Evolutionary conservation across 2,113 vertebrate species (phyloP).

Genomic region (Ptychochromis oligacanthus): DNA sequence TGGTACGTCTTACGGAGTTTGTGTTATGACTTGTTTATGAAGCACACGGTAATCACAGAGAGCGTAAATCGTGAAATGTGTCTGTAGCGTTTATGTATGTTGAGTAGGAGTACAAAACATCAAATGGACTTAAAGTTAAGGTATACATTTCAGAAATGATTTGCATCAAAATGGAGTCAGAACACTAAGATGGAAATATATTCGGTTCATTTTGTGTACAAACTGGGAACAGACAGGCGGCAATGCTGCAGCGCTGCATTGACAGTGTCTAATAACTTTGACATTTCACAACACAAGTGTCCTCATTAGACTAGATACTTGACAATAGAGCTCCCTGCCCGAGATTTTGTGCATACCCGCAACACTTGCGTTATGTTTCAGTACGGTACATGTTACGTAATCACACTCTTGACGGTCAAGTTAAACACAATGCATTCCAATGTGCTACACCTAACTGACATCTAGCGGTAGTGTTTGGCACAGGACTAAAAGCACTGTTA

Average conservation of each 20-base stretch:
- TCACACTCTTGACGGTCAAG: background rate
- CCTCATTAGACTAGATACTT: too few relatives aligned
- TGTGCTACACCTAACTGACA: background rate
- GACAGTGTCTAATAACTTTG: background rate
- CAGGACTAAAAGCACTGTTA: too few relatives aligned
- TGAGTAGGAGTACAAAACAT: background rate
- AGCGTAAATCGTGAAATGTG: background rate
- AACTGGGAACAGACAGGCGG: rapidly evolving
- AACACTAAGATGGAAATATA: rapidly evolving
- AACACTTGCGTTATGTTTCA: background rate
- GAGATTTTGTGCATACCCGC: rapidly evolving
- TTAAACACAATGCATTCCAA: background rate
- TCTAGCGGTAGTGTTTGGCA: background rate
- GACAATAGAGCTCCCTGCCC: too few relatives aligned
- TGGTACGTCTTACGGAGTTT: background rate
- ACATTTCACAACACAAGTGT: background rate
- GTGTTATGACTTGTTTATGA: background rate
- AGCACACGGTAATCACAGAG: background rate
- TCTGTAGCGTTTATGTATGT: background rate
- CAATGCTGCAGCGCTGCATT: too few relatives aligned
- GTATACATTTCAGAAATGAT: rapidly evolving
- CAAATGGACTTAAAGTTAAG: rapidly evolving
- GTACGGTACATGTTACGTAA: background rate
- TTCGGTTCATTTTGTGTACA: rapidly evolving
- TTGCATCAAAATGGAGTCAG: rapidly evolving